Evolutionary conservation across 1,140 invertebrate species (phyloP).

Genomic region (Notospermus geniculatus): DNA sequence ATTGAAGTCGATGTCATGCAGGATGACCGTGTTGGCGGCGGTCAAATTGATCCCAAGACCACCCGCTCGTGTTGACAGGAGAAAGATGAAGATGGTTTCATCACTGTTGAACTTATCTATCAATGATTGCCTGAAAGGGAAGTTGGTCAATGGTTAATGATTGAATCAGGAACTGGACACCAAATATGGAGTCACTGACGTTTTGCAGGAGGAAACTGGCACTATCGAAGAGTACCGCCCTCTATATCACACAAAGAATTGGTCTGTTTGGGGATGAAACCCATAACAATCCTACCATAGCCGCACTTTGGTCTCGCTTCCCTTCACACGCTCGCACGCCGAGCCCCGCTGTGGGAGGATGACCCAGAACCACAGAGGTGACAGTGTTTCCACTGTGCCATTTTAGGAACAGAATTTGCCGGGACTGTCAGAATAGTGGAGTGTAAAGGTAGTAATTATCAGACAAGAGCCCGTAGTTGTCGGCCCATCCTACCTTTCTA

Average conservation of each 20-base stretch:
- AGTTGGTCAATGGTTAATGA: too few species aligned
- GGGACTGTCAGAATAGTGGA: too few species aligned
- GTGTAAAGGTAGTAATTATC: background rate
- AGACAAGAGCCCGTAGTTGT: background rate
- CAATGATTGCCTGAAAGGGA: conserved; percentile 57
- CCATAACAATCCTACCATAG: too few species aligned
- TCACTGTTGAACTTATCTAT: conserved; percentile 61
- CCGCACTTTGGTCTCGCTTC: too few species aligned
- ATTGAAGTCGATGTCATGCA: conserved; percentile 74
- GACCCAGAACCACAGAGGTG: too few species aligned
- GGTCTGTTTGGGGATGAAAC: too few species aligned
- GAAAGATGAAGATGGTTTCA: conserved; percentile 59
- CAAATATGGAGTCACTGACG: background rate
- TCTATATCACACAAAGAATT: too few species aligned
- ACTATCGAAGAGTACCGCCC: too few species aligned
- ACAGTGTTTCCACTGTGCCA: too few species aligned
- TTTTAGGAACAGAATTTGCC: too few species aligned
- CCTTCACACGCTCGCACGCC: too few species aligned
- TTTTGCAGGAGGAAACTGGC: background rate
- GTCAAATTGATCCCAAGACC: conserved; percentile 64
- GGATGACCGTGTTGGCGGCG: conserved; percentile 62
- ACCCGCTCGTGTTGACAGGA: conserved; percentile 64
- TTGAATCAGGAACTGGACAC: background rate
- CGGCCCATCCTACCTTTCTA: conserved; percentile 39
- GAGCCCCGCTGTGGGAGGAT: too few species aligned